Conservation (phyloP, 2,797 vertebrate species). For the Xerus rutilus region DNA sequence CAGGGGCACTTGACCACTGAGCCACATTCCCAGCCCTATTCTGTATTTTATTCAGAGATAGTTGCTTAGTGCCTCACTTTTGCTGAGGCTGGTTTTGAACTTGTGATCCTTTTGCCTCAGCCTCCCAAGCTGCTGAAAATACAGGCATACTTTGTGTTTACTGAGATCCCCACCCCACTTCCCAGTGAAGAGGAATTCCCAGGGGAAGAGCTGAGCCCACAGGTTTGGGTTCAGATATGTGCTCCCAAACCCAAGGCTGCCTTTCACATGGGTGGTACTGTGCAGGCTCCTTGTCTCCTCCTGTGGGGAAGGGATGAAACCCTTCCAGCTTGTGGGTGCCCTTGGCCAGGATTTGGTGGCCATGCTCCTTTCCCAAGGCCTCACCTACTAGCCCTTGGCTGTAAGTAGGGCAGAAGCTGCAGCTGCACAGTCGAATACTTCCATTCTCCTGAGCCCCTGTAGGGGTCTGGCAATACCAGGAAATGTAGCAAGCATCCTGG, state of each 20-base stretch:
- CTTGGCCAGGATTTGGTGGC: no score
- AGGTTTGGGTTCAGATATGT: not conserved
- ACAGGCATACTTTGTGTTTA: not conserved
- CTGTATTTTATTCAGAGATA: no score
- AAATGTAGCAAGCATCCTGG: not conserved
- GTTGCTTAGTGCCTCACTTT: no score
- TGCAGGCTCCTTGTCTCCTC: no score
- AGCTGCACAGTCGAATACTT: not conserved
- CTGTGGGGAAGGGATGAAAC: not conserved
- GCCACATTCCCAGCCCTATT: no score
- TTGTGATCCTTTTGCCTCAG: no score
- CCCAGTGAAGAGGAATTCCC: no score
- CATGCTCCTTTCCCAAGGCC: not conserved
- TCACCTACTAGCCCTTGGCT: not conserved
- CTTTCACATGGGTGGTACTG: no score
- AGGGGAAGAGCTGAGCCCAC: not conserved
- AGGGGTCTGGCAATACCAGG: fast-evolving
- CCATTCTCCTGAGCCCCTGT: fast-evolving
- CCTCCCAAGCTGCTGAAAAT: no score
- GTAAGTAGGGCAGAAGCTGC: not conserved
- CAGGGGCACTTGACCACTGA: no score
- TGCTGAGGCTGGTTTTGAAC: no score
- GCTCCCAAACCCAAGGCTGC: not conserved
- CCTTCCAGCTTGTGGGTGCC: no score
- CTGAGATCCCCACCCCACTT: not conserved